These are phyloP conservation scores for Ennomos quercinarius DNA, from an alignment of 2,888 invertebrate genomes.

Conservation along the genomic window DNA sequence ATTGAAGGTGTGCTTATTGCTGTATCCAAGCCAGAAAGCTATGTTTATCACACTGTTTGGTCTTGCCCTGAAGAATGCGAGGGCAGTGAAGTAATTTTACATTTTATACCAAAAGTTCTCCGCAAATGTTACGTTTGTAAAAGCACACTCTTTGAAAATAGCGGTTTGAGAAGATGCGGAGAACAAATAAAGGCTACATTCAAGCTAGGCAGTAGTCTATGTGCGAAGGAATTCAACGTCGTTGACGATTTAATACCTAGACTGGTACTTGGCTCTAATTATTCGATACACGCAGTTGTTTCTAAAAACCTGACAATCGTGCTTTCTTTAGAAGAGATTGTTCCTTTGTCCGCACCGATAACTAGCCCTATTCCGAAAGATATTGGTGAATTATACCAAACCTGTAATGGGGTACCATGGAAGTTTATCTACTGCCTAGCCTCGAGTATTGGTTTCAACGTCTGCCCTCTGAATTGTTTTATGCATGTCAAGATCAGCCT, in stretches of 20 bases:
- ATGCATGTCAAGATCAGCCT: slow-evolving; percentile 75
- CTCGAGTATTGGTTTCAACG: slow-evolving; percentile 66
- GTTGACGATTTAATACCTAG: slow-evolving; percentile 66
- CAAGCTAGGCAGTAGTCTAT: slow-evolving; percentile 48
- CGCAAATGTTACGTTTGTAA: slow-evolving; percentile 71
- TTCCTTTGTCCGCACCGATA: slow-evolving; percentile 53
- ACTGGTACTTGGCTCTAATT: slow-evolving; percentile 61
- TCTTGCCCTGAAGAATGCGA: slow-evolving; percentile 80
- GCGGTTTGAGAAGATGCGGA: slow-evolving; percentile 70
- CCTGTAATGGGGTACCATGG: slow-evolving; percentile 67
- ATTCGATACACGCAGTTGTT: slow-evolving; percentile 55
- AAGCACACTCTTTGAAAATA: slow-evolving; percentile 71
- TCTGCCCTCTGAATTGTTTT: slow-evolving; percentile 71
- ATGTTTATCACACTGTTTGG: slow-evolving; percentile 76
- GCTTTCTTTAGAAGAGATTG: slow-evolving; percentile 64
- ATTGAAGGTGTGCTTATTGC: slow-evolving; percentile 63
- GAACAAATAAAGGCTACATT: slow-evolving; percentile 68
- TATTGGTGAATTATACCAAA: slow-evolving; percentile 58
- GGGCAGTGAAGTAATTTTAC: slow-evolving; percentile 69
- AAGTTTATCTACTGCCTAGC: slow-evolving; percentile 76
- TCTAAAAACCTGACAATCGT: slow-evolving; percentile 59
- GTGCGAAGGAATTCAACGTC: slow-evolving; percentile 58
- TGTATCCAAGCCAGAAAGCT: slow-evolving; percentile 62
- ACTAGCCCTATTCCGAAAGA: slow-evolving; percentile 58
- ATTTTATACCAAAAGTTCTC: slow-evolving; percentile 67